These are phyloP conservation scores for Thecocarcelia acutangulata DNA, from an alignment of 2,888 invertebrate genomes.

Conservation along the genomic window DNA sequence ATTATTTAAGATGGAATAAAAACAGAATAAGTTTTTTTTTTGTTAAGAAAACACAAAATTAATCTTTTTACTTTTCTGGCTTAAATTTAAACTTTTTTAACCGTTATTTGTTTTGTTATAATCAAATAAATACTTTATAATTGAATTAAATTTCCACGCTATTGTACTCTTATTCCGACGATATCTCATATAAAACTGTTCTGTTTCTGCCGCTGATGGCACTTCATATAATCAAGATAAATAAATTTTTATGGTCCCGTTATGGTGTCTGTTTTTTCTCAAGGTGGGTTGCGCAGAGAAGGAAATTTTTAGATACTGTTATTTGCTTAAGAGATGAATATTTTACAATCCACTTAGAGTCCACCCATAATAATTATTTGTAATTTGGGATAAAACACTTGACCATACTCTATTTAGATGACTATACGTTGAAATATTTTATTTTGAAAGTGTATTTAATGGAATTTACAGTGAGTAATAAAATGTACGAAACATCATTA, in stretches of 20 bases:
- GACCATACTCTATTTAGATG: not conserved
- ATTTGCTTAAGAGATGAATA: conserved; percentile 29
- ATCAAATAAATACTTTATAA: conserved; percentile 11
- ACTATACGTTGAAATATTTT: not conserved
- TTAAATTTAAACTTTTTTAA: conserved; percentile 28
- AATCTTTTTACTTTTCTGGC: conserved; percentile 21
- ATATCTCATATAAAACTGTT: conserved; percentile 74
- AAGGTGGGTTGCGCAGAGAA: conserved; percentile 24
- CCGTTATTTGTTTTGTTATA: conserved; percentile 44
- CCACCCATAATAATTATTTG: conserved; percentile 17
- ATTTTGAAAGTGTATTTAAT: not conserved
- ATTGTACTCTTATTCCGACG: conserved; percentile 71
- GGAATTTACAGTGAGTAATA: conserved; percentile 8
- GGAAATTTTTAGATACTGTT: conserved; percentile 39
- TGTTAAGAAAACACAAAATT: conserved; percentile 59
- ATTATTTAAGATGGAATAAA: conserved; percentile 42
- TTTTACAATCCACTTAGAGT: conserved; percentile 26
- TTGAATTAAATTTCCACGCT: conserved; percentile 30
- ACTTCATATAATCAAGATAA: conserved; percentile 67
- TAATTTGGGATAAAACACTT: conserved; percentile 23
- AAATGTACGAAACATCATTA: not conserved
- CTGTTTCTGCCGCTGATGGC: conserved; percentile 55
- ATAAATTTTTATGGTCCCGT: conserved; percentile 25
- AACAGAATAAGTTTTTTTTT: conserved; percentile 71
- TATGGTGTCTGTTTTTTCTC: conserved; percentile 11